Base-by-base conservation (phyloP, 2,888 invertebrate genomes). In the Polietes domitor region DNA sequence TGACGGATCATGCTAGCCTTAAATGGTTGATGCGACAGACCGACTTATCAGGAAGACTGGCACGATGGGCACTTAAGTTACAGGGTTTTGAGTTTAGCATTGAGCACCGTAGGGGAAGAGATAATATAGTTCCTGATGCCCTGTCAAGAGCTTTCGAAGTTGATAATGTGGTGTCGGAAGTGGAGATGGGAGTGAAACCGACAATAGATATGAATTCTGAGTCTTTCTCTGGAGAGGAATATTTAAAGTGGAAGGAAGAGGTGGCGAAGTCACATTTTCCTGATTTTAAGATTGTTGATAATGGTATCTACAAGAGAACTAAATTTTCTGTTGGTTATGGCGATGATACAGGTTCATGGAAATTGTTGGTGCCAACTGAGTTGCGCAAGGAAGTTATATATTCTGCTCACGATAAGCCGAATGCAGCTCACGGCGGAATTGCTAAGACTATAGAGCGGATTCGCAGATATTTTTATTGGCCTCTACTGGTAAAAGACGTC, bases 21-120 rank as follows among this genome's bases (percentile, higher is more conserved):
- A 75, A 85, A 63, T 89, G 88, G 87, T 79, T 89, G 0, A 80
- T 87, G 82, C 81, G 74, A 12, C 82, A 88, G 70, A 87, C 87
- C 58, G 87, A 88, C 37, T 87, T 88, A 0, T 83, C 83, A 24
- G 89, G 87, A 1, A 68, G 87, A 24, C 63, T 89, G 26, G 87
- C 88, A 2, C 53, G 88, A 12, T 89, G 83, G 82, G 71, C 79
- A 3, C 61, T 85, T 10, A 77, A 77, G 24, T 28, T 71, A n/a
- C n/a, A 77, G 26, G 28, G 32, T 17, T 72, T 78, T n/a, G 26
- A 63, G n/a, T 78, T 72, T 32, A 50, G 19, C 4, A 78, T 71
- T 17, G 50, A 61, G 12, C 77, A 77, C 10, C 58, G 47, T 1
- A 55, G 55, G 26, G 71, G 72, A 15, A 61, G 47, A 41, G 32